Evolutionary conservation across 92 coral and sea anemone species (phyloP).

Genomic region (Porites rus): DNA sequence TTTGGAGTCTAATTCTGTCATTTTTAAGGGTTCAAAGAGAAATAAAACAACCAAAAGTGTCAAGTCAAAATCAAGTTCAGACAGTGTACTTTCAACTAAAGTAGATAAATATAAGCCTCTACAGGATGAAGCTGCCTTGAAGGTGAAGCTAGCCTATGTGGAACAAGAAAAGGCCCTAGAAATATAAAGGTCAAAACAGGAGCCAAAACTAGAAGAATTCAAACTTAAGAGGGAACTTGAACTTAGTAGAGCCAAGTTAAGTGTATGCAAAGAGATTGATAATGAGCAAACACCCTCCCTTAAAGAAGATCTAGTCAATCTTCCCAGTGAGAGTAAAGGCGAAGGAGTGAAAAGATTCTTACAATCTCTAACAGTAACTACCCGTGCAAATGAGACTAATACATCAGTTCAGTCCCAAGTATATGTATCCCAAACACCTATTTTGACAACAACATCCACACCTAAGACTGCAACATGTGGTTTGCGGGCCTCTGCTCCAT

Average conservation of each 20-base stretch:
- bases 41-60: neutral
- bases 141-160: too few relatives aligned
- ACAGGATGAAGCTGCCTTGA: too few relatives aligned
- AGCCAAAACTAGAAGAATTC: too few relatives aligned
- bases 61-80: neutral
- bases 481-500: neutral
- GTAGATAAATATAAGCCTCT: too few relatives aligned
- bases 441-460: neutral
- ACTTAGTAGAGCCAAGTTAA: too few relatives aligned
- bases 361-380: conserved; percentile 3
- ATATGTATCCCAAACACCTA: neutral
- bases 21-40: conserved; percentile 6
- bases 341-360: conserved; percentile 15
- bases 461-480: neutral
- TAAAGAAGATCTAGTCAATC: too few relatives aligned
- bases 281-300: too few relatives aligned
- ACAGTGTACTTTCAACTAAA: neutral
- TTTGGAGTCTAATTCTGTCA: conserved; percentile 1
- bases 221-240: too few relatives aligned
- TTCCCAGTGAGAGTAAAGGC: too few relatives aligned
- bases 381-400: neutral
- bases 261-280: too few relatives aligned
- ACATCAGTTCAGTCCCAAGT: conserved; percentile 2
- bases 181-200: too few relatives aligned
- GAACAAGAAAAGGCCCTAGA: too few relatives aligned